Evolutionary conservation across 2,797 vertebrate species (phyloP), one percentile per base, ranked within the genome.

Genomic region (Pantherophis vulpinus): DNA sequence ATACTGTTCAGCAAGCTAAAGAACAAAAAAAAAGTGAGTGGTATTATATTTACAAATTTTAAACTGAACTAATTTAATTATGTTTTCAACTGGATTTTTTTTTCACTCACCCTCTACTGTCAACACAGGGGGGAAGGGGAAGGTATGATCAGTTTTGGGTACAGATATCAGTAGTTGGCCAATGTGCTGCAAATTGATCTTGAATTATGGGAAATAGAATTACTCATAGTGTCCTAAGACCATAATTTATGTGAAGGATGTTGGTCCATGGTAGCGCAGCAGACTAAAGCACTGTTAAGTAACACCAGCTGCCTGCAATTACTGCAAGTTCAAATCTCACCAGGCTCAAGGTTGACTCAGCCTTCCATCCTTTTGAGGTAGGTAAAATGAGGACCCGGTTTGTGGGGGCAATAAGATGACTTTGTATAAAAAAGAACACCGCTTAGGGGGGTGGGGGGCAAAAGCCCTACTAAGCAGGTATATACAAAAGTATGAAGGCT

Each of bases 1-100:
- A 47, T 51, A 89, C 70, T 91, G 11, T 92, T 60, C 47, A 88
- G 88, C 9, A 91, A 14, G 89, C 90, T 94, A 92, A 1, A 94
- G 7, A 37, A 0, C 9, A 70, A 66, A 1, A 10, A 7, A 66
- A 88, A 86, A 63, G 23, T 79, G 20, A 25, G 18, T 32, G 29
- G 63, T 27, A 90, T 93, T 23, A 90, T 59, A 86, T 42, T n/a
- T 87, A 25, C 6, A 66, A 25, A 25, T 56, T 4, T 90, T 63
- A 23, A 74, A 42, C 74, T 88, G 29, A 56, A 91, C 59, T 47
- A 2, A 3, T 58, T 90, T 63, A 54, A 83, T 89, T 12, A 14
- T 11, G 54, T 60, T 93, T 74, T 91, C 16, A 88, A 86, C 20
- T n/a, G 32, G 61, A n/a, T 47, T 70, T 13, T 2, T 70, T 88